Percentiles rank a stretch among this genome's conserved stretches.
These are phyloP conservation scores for Amphiprion clarkii DNA, from an alignment of 2,797 vertebrate genomes.

Conservation along the genomic window DNA sequence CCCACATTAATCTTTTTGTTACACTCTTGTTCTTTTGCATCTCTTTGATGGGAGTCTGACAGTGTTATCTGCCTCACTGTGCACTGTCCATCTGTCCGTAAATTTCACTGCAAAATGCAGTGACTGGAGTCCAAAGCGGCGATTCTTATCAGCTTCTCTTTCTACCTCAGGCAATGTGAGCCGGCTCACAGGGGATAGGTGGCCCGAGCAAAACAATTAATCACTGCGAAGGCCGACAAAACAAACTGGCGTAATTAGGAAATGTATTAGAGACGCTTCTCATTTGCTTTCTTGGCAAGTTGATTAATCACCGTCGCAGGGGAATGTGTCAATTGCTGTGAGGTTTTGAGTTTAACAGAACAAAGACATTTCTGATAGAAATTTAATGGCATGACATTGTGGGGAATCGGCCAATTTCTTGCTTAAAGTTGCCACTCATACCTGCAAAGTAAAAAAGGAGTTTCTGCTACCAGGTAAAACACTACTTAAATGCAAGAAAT, in stretches of 20 bases:
- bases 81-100: constrained; percentile 72
- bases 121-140: constrained; percentile 58
- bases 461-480: too few species aligned
- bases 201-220: constrained; percentile 82
- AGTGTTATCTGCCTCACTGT: constrained; percentile 42
- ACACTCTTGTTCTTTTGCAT: constrained; percentile 35
- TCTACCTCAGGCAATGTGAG: constrained; percentile 65
- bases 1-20: constrained; percentile 71
- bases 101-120: constrained; percentile 19
- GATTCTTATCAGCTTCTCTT: constrained; percentile 56
- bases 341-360: constrained; percentile 49
- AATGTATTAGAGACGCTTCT: constrained; percentile 69
- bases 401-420: neutral
- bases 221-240: constrained; percentile 83
- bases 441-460: too few species aligned
- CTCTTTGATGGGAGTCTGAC: constrained; percentile 56
- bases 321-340: constrained; percentile 54
- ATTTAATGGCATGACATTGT: neutral
- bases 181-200: constrained; percentile 67
- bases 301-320: constrained; percentile 85
- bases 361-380: constrained; percentile 29
- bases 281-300: constrained; percentile 74
- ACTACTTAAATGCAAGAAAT: too few species aligned
- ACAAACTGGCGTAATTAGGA: constrained; percentile 83
- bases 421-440: neutral